Base-by-base conservation (phyloP, 2,797 vertebrate genomes). In the Siniperca scherzeri region DNA sequence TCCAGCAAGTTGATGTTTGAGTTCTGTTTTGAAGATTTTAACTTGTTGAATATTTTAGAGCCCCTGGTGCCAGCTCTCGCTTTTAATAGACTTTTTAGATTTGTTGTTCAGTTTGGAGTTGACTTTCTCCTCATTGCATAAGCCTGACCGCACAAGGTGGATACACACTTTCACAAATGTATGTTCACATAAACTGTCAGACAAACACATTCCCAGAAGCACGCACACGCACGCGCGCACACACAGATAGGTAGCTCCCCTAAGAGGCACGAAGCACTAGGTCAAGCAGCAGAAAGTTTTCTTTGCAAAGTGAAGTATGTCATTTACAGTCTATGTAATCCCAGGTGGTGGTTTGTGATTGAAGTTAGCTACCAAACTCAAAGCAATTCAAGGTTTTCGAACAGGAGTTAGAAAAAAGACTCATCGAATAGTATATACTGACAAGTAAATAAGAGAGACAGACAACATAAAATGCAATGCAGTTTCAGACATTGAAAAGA, bases 51-150 rank as follows among this genome's bases (percentile, higher is more conserved):
- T 92, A 87, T 87, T 91, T 89, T 33, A 88, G 50, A 75, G 53
- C 27, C 17, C 53, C 36, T n/a, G 40, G 75, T 76, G 64, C 25
- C 77, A 48, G 27, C 55, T 61, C 48, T 40, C 3, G 17, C 70
- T 88, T 88, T 89, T 83, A 83, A 82, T 77, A 84, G 65, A 84
- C 74, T 74, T 83, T 56, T 83, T 56, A 55, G 67, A 64, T 89
- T 84, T 88, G 71, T 85, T 89, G 70, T 85, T 89, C 56, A 53
- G 76, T 85, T 78, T 79, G 38, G 67, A 65, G 69, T 74, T 46
- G 65, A 72, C 86, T 89, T 91, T 82, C 89, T 80, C 62, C 74
- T 74, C 40, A 64, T 91, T 92, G 88, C 88, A 42, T 91, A 89
- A 92, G 90, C 81, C 78, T 50, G 78, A 66, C 78, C 57, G 33